Evolutionary conservation across 1,140 invertebrate species (phyloP), one percentile per base, ranked within the genome.

Genomic region (Musca domestica): DNA sequence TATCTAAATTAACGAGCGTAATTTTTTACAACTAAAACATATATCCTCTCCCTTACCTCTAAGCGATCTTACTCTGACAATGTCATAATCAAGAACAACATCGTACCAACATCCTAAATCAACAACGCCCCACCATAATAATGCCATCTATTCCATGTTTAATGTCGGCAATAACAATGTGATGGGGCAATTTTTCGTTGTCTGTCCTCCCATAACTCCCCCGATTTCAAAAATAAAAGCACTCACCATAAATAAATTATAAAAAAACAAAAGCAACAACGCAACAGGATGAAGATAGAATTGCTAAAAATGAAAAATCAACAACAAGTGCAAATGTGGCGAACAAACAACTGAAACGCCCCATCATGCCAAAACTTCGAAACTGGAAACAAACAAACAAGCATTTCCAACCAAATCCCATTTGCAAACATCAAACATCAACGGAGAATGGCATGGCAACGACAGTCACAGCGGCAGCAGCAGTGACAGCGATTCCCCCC

Each of bases 281-380:
- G 12, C 4, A 51, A 51, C 6, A 51, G 48, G 9, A 61, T 25
- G 22, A 58, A 30, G 27, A 4, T 30, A 30, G 34, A n/a, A 61
- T 27, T 61, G 27, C 27, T 61, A 61, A 34, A 34, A 61, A 61
- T 61, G 56, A 61, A 61, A 61, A 61, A 61, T 61, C 56, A 61
- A 61, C 56, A 61, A 61, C 27, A 61, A 34, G 27, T 61, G 56
- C 30, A 61, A 61, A 41, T 61, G 30, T 30, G 56, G 10, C 56
- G 12, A 41, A 12, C 34, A 41, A 41, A 41, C 34, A 41, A 10
- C 5, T 10, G 2, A 41, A 41, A 41, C 34, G 34, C 34, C 34
- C 34, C 34, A 9, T 41, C 34, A 41, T 41, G 6, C 34, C 14
- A 34, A n/a, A 61, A 34, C 25, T 5, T 14, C 20, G 3, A 54